phyloP scores from a whole-genome alignment of 2,888 invertebrate species.

The Rhyacophila evoluta region DNA sequence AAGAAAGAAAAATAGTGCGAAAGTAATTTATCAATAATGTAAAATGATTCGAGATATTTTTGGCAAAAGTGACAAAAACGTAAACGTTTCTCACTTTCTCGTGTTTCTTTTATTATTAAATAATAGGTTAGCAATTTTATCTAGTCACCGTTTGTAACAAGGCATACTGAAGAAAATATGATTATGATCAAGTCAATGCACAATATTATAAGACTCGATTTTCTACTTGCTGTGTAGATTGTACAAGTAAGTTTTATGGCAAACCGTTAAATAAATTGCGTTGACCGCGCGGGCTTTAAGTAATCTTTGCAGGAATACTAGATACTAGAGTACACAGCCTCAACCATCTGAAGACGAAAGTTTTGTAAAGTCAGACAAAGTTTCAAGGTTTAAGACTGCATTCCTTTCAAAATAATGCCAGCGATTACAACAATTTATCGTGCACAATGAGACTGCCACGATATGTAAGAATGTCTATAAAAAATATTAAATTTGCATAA shows the following conservation, averaged over 20 bases:
- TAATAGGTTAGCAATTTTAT: too few relatives aligned
- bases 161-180: background rate
- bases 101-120: too few relatives aligned
- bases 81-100: too few relatives aligned
- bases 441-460: background rate
- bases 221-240: background rate
- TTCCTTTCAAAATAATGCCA: background rate
- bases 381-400: conserved; percentile 6
- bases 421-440: background rate
- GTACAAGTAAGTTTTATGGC: background rate
- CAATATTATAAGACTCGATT: background rate
- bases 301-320: background rate
- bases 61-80: too few relatives aligned
- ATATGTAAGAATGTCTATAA: background rate
- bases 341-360: background rate
- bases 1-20: too few relatives aligned
- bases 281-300: background rate
- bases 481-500: background rate
- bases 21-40: too few relatives aligned
- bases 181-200: background rate
- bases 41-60: too few relatives aligned
- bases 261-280: background rate
- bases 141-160: background rate
- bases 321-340: background rate
- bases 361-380: background rate